Evolutionary conservation across 2,888 invertebrate species (phyloP).

Genomic region (Drosophila flavopinicola): DNA sequence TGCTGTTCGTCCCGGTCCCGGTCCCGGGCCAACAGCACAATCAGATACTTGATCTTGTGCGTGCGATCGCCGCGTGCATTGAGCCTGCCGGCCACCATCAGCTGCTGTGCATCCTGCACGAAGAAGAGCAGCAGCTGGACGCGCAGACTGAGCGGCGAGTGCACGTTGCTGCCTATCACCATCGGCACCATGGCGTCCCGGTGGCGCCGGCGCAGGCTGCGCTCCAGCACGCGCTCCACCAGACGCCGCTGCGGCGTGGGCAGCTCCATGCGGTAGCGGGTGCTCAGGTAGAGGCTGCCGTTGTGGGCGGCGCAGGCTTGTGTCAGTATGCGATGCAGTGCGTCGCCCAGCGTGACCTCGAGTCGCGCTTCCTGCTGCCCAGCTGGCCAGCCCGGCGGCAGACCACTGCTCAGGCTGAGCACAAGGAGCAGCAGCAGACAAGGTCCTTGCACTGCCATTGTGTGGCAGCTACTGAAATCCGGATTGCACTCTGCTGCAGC

Average conservation of each 20-base stretch:
- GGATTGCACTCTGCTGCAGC: background rate
- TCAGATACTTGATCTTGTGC: conserved; percentile 26
- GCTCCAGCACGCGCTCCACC: conserved; percentile 17
- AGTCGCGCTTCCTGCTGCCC: background rate
- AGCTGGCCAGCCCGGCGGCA: background rate
- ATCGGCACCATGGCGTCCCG: conserved; percentile 23
- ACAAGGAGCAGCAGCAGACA: background rate
- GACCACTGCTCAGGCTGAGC: background rate
- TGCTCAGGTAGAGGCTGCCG: conserved; percentile 42
- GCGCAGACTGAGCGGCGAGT: background rate
- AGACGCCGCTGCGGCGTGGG: background rate
- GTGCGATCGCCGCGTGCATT: conserved; percentile 1
- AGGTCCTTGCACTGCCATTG: conserved; percentile 1
- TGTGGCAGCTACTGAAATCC: conserved; percentile 1
- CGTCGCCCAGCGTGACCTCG: background rate
- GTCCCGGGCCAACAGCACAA: conserved; percentile 44
- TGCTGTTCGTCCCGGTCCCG: background rate
- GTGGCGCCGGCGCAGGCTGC: background rate
- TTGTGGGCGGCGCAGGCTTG: conserved; percentile 22
- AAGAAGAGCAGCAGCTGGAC: conserved; percentile 41
- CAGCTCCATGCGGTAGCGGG: conserved; percentile 13
- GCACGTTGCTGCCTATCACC: conserved; percentile 24
- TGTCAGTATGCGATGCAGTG: conserved; percentile 17
- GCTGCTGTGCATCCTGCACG: conserved; percentile 33
- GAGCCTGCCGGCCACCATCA: background rate